Evolutionary conservation across 23 tunicate genomes (phyloP).

Genomic region (Corella eumyota): DNA sequence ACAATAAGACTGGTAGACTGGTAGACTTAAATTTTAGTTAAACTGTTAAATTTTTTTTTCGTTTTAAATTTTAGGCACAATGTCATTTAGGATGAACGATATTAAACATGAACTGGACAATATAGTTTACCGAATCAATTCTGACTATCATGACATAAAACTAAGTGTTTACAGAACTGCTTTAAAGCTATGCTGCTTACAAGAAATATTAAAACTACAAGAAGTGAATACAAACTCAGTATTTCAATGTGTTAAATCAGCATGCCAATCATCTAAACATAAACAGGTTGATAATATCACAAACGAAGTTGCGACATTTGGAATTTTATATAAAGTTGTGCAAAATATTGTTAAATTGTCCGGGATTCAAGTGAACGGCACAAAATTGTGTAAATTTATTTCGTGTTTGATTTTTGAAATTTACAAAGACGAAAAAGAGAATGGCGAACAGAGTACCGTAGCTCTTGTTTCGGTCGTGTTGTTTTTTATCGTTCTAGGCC

Average conservation of each 20-base stretch:
- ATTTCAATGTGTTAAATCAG: background rate
- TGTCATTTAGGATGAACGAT: background rate
- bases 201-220: constrained; percentile 29
- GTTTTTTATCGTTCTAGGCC: constrained; percentile 22
- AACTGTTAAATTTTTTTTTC: too few species aligned
- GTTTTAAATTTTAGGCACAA: too few species aligned
- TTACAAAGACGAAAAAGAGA: constrained; percentile 9
- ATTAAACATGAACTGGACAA: constrained; percentile 3
- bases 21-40: too few species aligned
- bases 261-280: background rate
- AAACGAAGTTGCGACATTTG: constrained; percentile 4
- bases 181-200: constrained; percentile 47
- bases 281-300: background rate
- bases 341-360: background rate
- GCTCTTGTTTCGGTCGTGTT: constrained; percentile 11
- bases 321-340: constrained; percentile 4
- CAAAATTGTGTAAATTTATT: constrained; percentile 5
- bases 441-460: constrained; percentile 3
- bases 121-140: constrained; percentile 14
- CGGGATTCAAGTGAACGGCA: background rate
- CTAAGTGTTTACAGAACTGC: constrained; percentile 54
- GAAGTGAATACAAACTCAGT: constrained; percentile 9
- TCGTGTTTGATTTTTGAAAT: constrained; percentile 19
- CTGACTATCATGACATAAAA: constrained; percentile 25
- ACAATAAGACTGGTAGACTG: too few species aligned